Percentiles rank a stretch among this genome's conserved stretches.
phyloP scores from a whole-genome alignment of 2,888 invertebrate species.

The Drosophila dives region DNA sequence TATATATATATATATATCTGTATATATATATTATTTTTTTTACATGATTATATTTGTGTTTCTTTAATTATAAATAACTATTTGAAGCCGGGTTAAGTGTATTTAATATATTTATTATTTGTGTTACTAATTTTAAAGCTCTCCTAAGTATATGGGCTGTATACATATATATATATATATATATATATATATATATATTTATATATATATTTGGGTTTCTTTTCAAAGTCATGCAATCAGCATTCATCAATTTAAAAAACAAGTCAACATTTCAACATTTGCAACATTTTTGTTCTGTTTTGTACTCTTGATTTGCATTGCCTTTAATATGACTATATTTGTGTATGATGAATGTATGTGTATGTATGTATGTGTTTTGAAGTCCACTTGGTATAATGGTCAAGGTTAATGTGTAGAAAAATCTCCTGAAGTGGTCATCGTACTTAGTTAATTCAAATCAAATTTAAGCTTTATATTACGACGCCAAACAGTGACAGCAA shows the following conservation, averaged over 20 bases:
- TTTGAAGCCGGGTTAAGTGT: conserved; percentile 51
- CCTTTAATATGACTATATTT: conserved; percentile 12
- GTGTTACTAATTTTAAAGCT: conserved; percentile 29
- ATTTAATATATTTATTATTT: conserved; percentile 26
- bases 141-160: neutral
- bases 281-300: conserved; percentile 41
- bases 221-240: neutral
- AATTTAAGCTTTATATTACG: conserved; percentile 66
- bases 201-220: neutral
- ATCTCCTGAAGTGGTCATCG: conserved; percentile 19
- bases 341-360: conserved; percentile 6
- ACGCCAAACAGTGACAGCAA: conserved; percentile 51
- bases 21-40: conserved; percentile 3
- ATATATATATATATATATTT: neutral
- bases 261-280: conserved; percentile 22
- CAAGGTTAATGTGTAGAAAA: conserved; percentile 32
- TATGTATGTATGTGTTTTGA: neutral
- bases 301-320: conserved; percentile 65
- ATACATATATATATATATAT: neutral
- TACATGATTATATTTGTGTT: conserved; percentile 2
- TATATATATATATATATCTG: conserved; percentile 8
- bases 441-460: conserved; percentile 52
- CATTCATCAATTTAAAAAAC: neutral
- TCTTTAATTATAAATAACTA: conserved; percentile 43
- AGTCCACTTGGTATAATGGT: conserved; percentile 26